These are phyloP conservation scores for Dascillus cervinus DNA, from an alignment of 2,888 invertebrate species.

Conservation along the genomic window DNA sequence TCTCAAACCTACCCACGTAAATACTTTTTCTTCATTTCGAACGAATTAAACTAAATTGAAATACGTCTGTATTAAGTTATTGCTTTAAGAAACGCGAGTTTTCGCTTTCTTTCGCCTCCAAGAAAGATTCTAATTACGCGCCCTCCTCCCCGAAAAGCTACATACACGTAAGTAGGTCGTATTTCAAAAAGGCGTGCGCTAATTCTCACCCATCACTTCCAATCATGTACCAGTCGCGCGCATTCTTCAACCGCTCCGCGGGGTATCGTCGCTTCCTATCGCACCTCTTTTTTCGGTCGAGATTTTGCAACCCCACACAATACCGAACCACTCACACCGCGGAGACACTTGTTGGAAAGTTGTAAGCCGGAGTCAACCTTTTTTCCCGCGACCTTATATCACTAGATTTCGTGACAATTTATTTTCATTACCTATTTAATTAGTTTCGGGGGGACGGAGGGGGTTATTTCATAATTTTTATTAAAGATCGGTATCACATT, in stretches of 20 bases:
- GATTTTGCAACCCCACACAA: constrained; percentile 16
- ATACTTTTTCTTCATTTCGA: constrained; percentile 40
- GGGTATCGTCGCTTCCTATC: no score
- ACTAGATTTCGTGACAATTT: constrained; percentile 13
- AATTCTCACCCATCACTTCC: constrained; percentile 17
- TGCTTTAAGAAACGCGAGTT: constrained; percentile 39
- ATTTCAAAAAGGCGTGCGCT: constrained; percentile 18
- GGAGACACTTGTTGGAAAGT: constrained; percentile 33
- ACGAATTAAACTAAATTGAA: constrained; percentile 44
- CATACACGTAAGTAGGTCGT: constrained; percentile 18
- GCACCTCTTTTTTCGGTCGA: no score
- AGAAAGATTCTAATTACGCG: no score
- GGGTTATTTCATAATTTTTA: constrained; percentile 36
- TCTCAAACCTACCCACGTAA: constrained; percentile 34
- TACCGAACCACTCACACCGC: constrained; percentile 16
- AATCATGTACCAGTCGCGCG: constrained; percentile 13
- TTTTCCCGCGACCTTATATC: no score
- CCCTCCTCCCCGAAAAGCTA: no score
- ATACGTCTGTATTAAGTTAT: constrained; percentile 41
- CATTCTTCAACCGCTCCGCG: constrained; percentile 8
- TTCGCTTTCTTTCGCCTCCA: constrained; percentile 26
- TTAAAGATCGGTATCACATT: constrained; percentile 41
- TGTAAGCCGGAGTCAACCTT: constrained; percentile 20
- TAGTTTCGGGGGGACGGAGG: constrained; percentile 27
- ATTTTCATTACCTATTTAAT: constrained; percentile 17